Evolutionary conservation across 2,113 vertebrate species (phyloP).

Genomic region (Accipiter cooperii): DNA sequence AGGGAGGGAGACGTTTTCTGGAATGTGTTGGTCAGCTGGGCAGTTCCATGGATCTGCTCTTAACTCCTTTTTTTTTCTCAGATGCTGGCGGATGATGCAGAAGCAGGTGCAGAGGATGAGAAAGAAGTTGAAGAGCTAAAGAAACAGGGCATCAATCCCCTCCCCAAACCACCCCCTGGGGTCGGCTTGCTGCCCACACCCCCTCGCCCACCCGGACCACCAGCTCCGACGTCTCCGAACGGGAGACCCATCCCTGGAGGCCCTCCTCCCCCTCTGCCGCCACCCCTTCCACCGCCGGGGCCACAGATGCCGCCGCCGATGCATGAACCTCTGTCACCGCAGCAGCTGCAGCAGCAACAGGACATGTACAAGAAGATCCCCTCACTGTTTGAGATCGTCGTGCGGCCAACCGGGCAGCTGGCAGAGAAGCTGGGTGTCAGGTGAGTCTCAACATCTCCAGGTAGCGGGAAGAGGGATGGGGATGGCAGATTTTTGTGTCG

Average conservation of each 20-base stretch:
- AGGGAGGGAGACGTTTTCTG: neutral
- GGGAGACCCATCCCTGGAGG: conserved; percentile 71
- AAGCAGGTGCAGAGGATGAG: conserved; percentile 92
- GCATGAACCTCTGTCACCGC: conserved; percentile 67
- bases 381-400: conserved; percentile 92
- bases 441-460: conserved; percentile 42
- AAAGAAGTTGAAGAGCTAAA: conserved; percentile 96
- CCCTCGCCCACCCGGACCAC: conserved; percentile 80
- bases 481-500: too few species aligned
- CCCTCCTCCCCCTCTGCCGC: conserved; percentile 66
- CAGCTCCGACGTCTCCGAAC: conserved; percentile 73
- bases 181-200: conserved; percentile 90
- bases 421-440: conserved; percentile 91
- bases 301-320: conserved; percentile 51
- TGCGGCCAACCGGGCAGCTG: conserved; percentile 89
- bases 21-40: neutral
- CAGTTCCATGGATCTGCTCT: too few species aligned
- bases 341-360: conserved; percentile 68
- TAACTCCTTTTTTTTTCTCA: neutral
- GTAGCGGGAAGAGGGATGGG: too few species aligned
- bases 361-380: conserved; percentile 85
- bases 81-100: conserved; percentile 92
- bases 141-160: conserved; percentile 93
- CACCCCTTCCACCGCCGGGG: conserved; percentile 70
- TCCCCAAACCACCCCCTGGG: conserved; percentile 89